Evolutionary conservation across 2,797 vertebrate species (phyloP).

Genomic region (Leptodactylus fallax): DNA sequence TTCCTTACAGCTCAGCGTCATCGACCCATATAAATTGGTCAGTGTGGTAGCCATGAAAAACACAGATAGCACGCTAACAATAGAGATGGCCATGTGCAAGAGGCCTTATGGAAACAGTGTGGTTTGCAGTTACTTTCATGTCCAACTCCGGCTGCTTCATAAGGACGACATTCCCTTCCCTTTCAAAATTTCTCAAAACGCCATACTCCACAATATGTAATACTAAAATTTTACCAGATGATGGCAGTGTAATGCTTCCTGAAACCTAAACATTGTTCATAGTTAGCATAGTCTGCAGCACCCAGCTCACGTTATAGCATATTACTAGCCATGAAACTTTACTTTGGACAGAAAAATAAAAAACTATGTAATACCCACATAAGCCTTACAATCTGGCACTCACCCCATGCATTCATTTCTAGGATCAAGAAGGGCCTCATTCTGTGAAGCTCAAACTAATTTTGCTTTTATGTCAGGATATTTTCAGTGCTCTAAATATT

Average conservation of each 20-base stretch:
- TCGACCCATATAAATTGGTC: too few relatives aligned
- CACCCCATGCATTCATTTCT: neutral
- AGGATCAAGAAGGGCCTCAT: neutral
- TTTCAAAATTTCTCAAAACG: too few relatives aligned
- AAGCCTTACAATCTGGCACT: neutral
- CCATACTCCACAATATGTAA: neutral
- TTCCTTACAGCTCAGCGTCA: too few relatives aligned
- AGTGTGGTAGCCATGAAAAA: too few relatives aligned
- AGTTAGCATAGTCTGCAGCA: neutral
- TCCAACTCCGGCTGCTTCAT: too few relatives aligned
- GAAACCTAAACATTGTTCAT: too few relatives aligned
- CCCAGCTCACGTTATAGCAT: neutral
- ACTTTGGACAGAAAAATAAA: conserved; percentile 5
- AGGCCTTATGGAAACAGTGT: too few relatives aligned
- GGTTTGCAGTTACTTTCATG: too few relatives aligned
- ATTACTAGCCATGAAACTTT: neutral
- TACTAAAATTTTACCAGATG: neutral
- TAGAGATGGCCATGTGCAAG: too few relatives aligned
- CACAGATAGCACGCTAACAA: too few relatives aligned
- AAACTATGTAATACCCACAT: neutral
- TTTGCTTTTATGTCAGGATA: neutral
- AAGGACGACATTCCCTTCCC: too few relatives aligned
- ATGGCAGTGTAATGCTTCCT: conserved; percentile 43
- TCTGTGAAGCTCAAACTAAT: too few relatives aligned
- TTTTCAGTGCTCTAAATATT: neutral